These are phyloP conservation scores for Pheosia gnoma DNA, from an alignment of 2,888 invertebrate genomes.

Conservation along the genomic window DNA sequence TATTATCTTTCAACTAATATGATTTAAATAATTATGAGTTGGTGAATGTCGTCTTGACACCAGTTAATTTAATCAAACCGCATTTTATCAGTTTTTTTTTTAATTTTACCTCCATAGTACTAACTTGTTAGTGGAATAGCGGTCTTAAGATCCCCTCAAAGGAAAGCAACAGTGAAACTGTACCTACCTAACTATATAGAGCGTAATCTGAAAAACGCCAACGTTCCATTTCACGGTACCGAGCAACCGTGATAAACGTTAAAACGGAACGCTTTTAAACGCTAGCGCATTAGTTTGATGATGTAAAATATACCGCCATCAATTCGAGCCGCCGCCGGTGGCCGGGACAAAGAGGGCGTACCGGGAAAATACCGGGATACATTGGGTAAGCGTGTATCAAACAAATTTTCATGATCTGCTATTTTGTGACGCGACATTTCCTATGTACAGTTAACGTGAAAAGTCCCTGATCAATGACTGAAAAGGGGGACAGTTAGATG, in stretches of 20 bases:
- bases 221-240: neutral
- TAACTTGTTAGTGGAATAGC: too few species aligned
- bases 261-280: constrained; percentile 5
- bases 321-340: constrained; percentile 13
- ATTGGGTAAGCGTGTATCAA: constrained; percentile 12
- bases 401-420: neutral
- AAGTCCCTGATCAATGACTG: constrained; percentile 1
- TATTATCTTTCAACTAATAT: too few species aligned
- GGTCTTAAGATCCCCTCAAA: too few species aligned
- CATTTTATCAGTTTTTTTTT: too few species aligned
- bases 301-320: constrained; percentile 19
- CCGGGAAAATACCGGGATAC: constrained; percentile 17
- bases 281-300: constrained; percentile 17
- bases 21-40: too few species aligned
- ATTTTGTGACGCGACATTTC: constrained; percentile 7
- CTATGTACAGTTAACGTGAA: constrained; percentile 13
- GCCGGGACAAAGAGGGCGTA: constrained; percentile 22
- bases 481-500: too few species aligned
- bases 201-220: neutral
- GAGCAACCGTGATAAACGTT: neutral
- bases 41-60: too few species aligned
- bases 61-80: too few species aligned
- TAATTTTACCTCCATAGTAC: too few species aligned
- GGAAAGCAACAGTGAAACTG: too few species aligned
- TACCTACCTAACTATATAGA: neutral